Base-by-base conservation (phyloP, 1,140 invertebrate genomes). In the Tetragnatha versicolor region DNA sequence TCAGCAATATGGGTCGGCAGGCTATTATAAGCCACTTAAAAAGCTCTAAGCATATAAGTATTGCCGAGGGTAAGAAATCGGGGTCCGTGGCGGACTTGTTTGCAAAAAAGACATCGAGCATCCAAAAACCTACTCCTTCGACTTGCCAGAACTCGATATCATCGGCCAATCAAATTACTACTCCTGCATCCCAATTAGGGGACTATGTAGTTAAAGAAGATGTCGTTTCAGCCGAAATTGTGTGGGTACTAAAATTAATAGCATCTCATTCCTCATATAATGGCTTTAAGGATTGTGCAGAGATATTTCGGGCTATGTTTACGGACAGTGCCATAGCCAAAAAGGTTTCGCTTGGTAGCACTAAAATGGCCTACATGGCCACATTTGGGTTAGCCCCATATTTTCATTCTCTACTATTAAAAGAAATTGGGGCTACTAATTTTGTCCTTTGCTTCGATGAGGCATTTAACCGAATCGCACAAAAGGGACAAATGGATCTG, bases 371-470 rank as follows among this genome's bases (percentile, higher is more conserved):
- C 7, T 63, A 31, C 31, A 14, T 63, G 5, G 60, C 22, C 9
- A 7, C 51, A 14, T 53, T 53, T 53, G 51, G 51, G 7, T 42
- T 42, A 42, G 39, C 39, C 7, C 39, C 39, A 7, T 42, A 42
- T 42, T 42, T 42, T 20, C 51, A 53, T 53, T n/a, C 14, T 14
- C 22, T 14, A n/a, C 51, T 63, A 9, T 12, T 63, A 35, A 63
- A 63, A 53, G 51, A 53, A 53, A 53, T 53, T n/a, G 14, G 14
- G 20, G 7, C 14, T 25, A 10, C 51, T 53, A 6, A 12, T 10
- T 63, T 14, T 25, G 47, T 73, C 17, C 14, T 73, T 3, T 73
- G 47, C 22, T 60, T 73, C 17, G 70, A 73, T 60, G 70, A 73
- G 35, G 39, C 70, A 9, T 29, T 73, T 17, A 73, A 73, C 29